Conservation (phyloP, 2,113 vertebrate genomes). For the Zapornia atra region DNA sequence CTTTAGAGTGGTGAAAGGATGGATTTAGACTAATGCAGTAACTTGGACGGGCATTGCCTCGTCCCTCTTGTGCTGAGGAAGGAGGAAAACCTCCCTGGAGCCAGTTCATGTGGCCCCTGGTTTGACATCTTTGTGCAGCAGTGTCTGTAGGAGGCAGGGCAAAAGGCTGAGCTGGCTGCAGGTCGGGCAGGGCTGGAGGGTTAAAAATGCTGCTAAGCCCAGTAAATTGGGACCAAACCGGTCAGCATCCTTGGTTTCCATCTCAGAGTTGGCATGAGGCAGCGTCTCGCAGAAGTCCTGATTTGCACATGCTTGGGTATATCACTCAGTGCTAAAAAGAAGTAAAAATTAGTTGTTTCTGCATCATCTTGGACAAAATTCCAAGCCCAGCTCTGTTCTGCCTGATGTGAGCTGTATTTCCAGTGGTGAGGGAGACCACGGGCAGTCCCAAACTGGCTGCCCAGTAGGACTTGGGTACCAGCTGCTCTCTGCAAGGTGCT, state of each 20-base stretch:
- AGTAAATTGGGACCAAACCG: neutral
- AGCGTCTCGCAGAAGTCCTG: neutral
- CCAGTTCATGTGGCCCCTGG: neutral
- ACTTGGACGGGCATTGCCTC: neutral
- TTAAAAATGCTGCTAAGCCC: neutral
- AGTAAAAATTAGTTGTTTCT: neutral
- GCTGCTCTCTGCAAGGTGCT: neutral
- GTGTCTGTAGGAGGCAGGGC: neutral
- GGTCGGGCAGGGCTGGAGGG: neutral
- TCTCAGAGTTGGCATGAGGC: neutral
- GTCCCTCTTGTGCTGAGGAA: neutral
- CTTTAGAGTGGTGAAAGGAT: constrained; percentile 37
- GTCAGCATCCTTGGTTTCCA: neutral
- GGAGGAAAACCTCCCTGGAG: neutral
- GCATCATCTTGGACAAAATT: neutral
- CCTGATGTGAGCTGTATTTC: accelerated
- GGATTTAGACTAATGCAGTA: neutral
- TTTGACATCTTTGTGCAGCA: neutral
- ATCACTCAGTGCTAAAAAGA: neutral
- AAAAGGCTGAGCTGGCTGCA: neutral
- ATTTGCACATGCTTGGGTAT: neutral
- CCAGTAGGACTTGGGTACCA: neutral
- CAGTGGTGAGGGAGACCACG: accelerated
- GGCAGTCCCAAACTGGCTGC: neutral
- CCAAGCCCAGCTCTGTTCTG: neutral